These are phyloP conservation scores for Panulirus ornatus DNA, from an alignment of 1,140 invertebrate species.

Conservation along the genomic window DNA sequence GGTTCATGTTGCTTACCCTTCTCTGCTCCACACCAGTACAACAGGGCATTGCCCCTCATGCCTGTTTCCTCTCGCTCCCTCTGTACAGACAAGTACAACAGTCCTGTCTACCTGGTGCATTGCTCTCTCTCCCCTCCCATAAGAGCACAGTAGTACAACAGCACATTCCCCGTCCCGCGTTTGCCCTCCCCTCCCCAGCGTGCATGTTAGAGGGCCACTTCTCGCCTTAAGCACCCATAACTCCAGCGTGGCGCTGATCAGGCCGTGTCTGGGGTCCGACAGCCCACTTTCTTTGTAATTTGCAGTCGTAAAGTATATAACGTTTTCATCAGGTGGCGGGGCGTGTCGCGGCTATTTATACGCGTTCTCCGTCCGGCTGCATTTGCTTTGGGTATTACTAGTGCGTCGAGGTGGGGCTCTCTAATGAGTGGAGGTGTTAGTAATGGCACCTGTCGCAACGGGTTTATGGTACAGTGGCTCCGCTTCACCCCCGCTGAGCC, in stretches of 20 bases:
- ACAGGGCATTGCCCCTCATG: background rate
- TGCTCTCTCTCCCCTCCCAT: background rate
- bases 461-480: background rate
- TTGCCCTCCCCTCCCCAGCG: background rate
- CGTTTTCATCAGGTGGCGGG: background rate
- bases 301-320: constrained; percentile 23
- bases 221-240: constrained; percentile 18
- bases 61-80: background rate
- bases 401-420: constrained; percentile 1
- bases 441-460: background rate
- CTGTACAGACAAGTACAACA: background rate
- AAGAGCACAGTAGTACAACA: background rate
- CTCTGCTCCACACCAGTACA: no score
- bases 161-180: no score
- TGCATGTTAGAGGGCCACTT: constrained; percentile 3
- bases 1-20: no score
- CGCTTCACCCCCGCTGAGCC: background rate
- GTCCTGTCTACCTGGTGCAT: background rate
- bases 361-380: background rate
- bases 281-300: constrained; percentile 5
- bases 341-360: background rate
- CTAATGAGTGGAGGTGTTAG: background rate
- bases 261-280: background rate
- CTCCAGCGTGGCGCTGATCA: constrained; percentile 4
- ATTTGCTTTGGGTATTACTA: constrained; percentile 13